phyloP scores from a whole-genome alignment of 2,888 invertebrate species.

The Drosophila acutilabella region DNA sequence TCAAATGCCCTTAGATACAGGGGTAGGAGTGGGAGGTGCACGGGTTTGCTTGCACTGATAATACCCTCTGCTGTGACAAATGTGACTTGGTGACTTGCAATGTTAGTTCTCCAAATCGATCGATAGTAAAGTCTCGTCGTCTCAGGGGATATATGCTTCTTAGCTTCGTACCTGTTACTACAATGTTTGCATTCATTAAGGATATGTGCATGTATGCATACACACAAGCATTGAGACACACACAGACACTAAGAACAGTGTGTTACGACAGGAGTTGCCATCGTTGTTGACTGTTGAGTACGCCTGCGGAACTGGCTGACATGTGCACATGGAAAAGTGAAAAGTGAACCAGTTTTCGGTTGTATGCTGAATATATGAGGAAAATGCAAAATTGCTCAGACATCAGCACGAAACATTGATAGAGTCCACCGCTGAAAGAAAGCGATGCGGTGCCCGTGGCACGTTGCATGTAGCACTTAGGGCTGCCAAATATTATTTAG shows the following conservation, averaged over 20 bases:
- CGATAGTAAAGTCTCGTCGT: slow-evolving; percentile 11
- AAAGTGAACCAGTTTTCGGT: slow-evolving; percentile 42
- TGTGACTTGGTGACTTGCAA: not conserved
- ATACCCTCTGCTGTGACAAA: not conserved
- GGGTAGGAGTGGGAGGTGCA: too few relatives aligned
- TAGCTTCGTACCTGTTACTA: not conserved
- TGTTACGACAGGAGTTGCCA: slow-evolving; percentile 46
- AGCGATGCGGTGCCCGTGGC: slow-evolving; percentile 47
- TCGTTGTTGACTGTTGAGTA: slow-evolving; percentile 52
- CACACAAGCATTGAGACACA: not conserved
- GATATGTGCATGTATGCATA: slow-evolving; percentile 4
- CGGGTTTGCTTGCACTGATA: not conserved
- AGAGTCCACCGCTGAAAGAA: not conserved
- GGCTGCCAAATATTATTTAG: slow-evolving; percentile 64
- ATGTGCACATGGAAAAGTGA: slow-evolving; percentile 50
- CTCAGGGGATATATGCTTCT: slow-evolving; percentile 4
- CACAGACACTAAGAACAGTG: slow-evolving; percentile 1
- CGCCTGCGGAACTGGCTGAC: slow-evolving; percentile 44
- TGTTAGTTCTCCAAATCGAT: not conserved
- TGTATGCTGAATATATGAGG: slow-evolving; percentile 44
- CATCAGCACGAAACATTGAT: slow-evolving; percentile 53
- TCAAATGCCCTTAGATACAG: too few relatives aligned
- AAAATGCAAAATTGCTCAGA: slow-evolving; percentile 49
- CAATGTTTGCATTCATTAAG: slow-evolving; percentile 28
- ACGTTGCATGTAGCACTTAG: slow-evolving; percentile 56